These are phyloP conservation scores for Megaleporinus macrocephalus DNA, from an alignment of 2,113 vertebrate genomes.

Conservation along the genomic window DNA sequence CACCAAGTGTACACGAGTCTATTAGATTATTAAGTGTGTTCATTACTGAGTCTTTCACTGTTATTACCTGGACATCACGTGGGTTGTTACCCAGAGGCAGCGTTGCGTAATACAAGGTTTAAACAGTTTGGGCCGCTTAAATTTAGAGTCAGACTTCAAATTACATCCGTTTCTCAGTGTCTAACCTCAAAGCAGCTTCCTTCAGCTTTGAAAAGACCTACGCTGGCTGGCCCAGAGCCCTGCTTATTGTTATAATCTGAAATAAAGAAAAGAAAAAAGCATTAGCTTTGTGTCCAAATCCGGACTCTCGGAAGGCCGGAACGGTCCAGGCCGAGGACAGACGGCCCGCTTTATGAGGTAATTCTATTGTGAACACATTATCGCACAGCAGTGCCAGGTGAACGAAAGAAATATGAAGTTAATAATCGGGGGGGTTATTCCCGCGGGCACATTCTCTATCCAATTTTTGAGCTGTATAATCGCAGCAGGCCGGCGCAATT, in stretches of 20 bases:
- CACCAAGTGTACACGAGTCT: no score
- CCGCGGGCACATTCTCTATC: slow-evolving; percentile 29
- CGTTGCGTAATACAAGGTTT: no score
- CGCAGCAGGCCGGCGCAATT: neutral
- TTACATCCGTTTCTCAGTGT: neutral
- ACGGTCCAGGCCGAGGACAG: neutral
- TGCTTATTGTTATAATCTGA: neutral
- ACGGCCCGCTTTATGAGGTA: neutral
- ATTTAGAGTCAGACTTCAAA: no score
- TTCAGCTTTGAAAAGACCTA: neutral
- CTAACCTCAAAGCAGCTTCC: neutral
- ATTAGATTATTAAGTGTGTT: no score
- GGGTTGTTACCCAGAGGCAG: no score
- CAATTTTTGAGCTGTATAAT: slow-evolving; percentile 45
- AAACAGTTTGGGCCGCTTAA: no score
- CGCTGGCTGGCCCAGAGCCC: neutral
- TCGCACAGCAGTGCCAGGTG: neutral
- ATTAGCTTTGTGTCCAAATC: neutral
- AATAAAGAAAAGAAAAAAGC: neutral
- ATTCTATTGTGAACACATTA: slow-evolving; percentile 6
- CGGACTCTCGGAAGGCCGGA: neutral
- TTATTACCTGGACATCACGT: no score
- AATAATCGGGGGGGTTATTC: slow-evolving; percentile 38
- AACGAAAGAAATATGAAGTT: slow-evolving; percentile 11
- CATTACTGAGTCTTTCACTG: no score